Evolutionary conservation across 2,797 vertebrate genomes (phyloP).

Genomic region (Clarias fuscus): DNA sequence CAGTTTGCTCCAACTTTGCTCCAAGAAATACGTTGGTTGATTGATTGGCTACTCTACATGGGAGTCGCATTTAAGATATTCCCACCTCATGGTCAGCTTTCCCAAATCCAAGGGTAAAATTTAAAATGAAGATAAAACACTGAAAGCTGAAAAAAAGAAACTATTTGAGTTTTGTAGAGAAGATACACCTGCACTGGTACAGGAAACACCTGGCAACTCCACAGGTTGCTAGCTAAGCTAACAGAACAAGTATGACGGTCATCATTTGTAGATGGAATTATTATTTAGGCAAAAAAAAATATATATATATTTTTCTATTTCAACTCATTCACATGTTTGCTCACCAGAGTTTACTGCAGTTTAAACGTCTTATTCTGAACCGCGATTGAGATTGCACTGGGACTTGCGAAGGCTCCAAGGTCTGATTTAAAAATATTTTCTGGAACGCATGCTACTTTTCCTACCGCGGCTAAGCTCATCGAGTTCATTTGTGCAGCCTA

Average conservation of each 20-base stretch:
- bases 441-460: conserved; percentile 18
- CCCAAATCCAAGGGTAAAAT: background rate
- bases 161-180: background rate
- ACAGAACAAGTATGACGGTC: background rate
- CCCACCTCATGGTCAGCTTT: background rate
- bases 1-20: background rate
- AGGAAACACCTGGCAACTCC: background rate
- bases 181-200: background rate
- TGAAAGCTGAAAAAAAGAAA: background rate
- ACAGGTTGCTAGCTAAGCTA: background rate
- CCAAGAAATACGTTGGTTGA: background rate
- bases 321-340: background rate
- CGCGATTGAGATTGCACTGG: background rate
- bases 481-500: background rate
- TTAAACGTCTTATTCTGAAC: too few species aligned
- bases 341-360: background rate
- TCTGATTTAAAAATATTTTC: conserved; percentile 6
- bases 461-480: conserved; percentile 6
- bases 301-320: background rate
- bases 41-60: background rate
- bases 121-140: background rate
- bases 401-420: too few species aligned
- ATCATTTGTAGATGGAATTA: background rate
- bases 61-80: background rate
- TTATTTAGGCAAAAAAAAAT: background rate